Conservation (phyloP, 1,140 invertebrate species). For the Pseudomyrmex concolor region DNA sequence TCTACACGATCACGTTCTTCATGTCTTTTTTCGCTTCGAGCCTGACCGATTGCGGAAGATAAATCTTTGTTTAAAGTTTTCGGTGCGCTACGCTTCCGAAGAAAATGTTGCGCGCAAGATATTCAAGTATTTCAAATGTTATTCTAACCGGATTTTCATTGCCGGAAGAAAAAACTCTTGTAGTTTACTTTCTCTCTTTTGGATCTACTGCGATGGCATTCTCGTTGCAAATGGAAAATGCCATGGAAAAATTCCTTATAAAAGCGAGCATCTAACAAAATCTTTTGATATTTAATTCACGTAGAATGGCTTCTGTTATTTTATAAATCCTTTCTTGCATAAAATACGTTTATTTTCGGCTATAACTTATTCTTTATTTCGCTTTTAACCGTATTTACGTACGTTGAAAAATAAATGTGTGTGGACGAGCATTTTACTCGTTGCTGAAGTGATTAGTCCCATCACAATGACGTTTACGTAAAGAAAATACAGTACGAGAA, state of each 20-base stretch:
- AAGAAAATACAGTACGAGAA: conserved; percentile 53
- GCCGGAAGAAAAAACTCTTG: conserved; percentile 3
- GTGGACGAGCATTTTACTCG: conserved; percentile 20
- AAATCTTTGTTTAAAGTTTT: conserved; percentile 62
- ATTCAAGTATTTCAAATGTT: conserved; percentile 49
- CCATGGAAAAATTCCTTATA: neutral
- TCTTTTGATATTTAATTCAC: conserved; percentile 2
- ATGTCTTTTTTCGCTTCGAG: conserved; percentile 36
- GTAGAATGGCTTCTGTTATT: neutral
- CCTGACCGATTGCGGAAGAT: conserved; percentile 38
- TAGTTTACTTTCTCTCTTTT: conserved; percentile 31
- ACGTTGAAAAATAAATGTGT: neutral
- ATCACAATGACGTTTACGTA: conserved; percentile 21
- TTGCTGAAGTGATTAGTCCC: conserved; percentile 1
- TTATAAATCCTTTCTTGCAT: no score
- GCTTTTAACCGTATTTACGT: neutral
- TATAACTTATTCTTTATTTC: no score
- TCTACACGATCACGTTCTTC: conserved; percentile 44
- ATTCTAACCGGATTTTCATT: conserved; percentile 42
- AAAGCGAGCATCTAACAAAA: conserved; percentile 19
- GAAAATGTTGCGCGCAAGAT: conserved; percentile 23
- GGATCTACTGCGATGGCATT: conserved; percentile 7
- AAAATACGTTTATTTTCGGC: no score
- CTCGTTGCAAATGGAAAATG: neutral
- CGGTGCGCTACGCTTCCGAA: conserved; percentile 7